Percentiles rank a stretch among this genome's conserved stretches.
Evolutionary conservation across 2,113 vertebrate genomes (phyloP).

Genomic region (Thalassoma bifasciatum): DNA sequence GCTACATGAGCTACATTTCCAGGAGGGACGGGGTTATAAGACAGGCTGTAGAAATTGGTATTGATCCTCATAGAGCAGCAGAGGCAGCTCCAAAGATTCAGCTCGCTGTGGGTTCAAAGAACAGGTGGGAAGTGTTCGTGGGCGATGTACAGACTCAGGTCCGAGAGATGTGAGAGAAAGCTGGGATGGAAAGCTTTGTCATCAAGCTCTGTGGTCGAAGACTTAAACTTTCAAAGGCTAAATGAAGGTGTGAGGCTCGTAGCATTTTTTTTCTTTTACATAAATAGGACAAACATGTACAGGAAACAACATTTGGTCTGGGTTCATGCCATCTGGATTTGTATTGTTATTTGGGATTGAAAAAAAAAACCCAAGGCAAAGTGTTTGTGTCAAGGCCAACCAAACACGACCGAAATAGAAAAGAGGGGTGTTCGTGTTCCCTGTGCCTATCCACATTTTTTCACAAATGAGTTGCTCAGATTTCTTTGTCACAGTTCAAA

Average conservation of each 20-base stretch:
- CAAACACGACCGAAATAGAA: background rate
- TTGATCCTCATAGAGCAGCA: constrained; percentile 36
- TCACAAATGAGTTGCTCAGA: background rate
- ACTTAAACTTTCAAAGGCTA: background rate
- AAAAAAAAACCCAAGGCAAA: background rate
- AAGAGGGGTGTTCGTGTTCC: background rate
- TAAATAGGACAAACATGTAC: no score
- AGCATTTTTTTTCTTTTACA: constrained; percentile 10
- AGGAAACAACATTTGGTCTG: no score
- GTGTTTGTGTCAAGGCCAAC: background rate
- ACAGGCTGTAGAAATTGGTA: constrained; percentile 8
- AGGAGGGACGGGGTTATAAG: constrained; percentile 5
- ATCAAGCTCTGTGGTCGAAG: constrained; percentile 12
- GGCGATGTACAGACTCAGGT: constrained; percentile 43
- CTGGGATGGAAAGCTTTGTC: constrained; percentile 24
- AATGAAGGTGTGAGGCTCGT: background rate
- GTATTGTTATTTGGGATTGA: background rate
- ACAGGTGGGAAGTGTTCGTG: constrained; percentile 18
- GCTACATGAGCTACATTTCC: background rate
- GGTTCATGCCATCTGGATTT: background rate
- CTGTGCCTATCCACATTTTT: background rate
- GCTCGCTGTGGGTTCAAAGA: background rate
- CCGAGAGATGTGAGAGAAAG: constrained; percentile 35
- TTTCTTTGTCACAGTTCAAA: background rate
- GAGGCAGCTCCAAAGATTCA: constrained; percentile 34